Evolutionary conservation across 64 coral and sea anemone genomes (phyloP).

Genomic region (Trachythela sp.): DNA sequence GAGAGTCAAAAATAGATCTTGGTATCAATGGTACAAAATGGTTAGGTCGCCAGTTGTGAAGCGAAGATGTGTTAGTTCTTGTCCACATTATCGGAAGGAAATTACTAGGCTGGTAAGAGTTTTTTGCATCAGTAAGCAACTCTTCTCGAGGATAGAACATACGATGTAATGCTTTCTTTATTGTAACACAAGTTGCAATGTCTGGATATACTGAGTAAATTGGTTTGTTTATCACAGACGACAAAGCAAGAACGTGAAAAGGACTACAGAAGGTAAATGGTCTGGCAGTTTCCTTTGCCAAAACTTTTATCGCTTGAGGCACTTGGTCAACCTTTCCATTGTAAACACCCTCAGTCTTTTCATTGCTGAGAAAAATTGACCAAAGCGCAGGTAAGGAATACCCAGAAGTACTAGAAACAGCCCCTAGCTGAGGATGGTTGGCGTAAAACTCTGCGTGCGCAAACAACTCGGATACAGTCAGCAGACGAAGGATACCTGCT

Average conservation of each 20-base stretch:
- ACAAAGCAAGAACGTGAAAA: too few relatives aligned
- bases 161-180: background rate
- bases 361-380: background rate
- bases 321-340: background rate
- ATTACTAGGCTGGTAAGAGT: background rate
- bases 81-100: background rate
- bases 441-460: background rate
- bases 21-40: background rate
- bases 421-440: background rate
- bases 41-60: background rate
- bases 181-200: too few relatives aligned
- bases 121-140: background rate
- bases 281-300: background rate
- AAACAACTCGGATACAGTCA: background rate
- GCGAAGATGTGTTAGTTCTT: background rate
- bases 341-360: background rate
- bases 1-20: too few relatives aligned
- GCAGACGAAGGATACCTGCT: background rate
- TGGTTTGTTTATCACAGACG: too few relatives aligned
- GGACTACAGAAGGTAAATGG: background rate
- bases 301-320: background rate
- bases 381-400: background rate
- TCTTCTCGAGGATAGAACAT: background rate
- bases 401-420: background rate
- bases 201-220: too few relatives aligned